These are phyloP conservation scores for Drosophila falleni DNA, from an alignment of 2,888 invertebrate species.

Conservation along the genomic window DNA sequence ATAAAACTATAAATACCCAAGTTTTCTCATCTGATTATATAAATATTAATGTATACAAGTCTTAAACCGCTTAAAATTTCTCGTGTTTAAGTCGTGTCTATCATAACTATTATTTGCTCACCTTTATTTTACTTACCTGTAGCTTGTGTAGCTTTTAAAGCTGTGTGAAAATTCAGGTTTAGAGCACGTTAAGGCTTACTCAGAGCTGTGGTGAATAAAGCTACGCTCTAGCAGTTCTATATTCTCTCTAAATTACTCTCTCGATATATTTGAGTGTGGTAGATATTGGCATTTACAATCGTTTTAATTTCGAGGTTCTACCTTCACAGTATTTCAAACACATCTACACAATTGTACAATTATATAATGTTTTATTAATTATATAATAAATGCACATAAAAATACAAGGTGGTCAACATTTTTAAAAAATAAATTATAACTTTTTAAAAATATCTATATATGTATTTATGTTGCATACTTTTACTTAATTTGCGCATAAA, in stretches of 20 bases:
- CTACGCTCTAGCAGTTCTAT: conserved; percentile 1
- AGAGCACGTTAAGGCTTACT: conserved; percentile 11
- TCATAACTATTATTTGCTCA: conserved; percentile 13
- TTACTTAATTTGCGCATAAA: conserved; percentile 11
- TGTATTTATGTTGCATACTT: conserved; percentile 27
- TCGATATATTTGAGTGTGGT: conserved; percentile 23
- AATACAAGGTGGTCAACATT: neutral
- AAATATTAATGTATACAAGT: no score
- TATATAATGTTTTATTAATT: neutral
- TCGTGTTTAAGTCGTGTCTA: conserved; percentile 14
- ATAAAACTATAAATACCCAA: no score
- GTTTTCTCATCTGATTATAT: no score
- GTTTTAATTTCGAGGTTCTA: conserved; percentile 1
- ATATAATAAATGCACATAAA: neutral
- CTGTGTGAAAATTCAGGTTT: conserved; percentile 52
- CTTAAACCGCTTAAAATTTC: no score
- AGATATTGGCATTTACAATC: conserved; percentile 4
- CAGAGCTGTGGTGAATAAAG: conserved; percentile 24
- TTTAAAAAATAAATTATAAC: neutral
- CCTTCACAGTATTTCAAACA: neutral
- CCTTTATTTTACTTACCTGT: conserved; percentile 10
- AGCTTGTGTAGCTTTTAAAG: conserved; percentile 15
- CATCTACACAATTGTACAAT: neutral
- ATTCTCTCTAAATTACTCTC: neutral
- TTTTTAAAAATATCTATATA: neutral